These are phyloP conservation scores for Pristis pectinata DNA, from an alignment of 2,797 vertebrate genomes.

Conservation along the genomic window DNA sequence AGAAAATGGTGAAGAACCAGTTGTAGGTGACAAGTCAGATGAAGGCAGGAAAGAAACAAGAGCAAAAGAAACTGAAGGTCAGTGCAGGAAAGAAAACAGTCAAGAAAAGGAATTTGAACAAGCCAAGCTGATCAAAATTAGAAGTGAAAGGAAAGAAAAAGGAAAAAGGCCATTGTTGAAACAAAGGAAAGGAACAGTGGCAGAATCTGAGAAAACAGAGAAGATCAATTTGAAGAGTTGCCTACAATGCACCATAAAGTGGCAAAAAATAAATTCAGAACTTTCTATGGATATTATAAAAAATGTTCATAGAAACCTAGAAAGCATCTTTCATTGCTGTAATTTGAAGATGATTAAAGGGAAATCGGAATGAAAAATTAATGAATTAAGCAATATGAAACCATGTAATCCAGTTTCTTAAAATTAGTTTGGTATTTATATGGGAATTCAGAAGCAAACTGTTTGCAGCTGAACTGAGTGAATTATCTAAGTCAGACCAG, in stretches of 20 bases:
- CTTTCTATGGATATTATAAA: no score
- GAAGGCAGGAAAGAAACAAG: no score
- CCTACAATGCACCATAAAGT: no score
- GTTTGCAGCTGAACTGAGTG: background rate
- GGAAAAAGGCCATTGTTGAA: background rate
- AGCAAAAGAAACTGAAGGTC: background rate
- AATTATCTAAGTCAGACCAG: background rate
- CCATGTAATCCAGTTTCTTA: background rate
- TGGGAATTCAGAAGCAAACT: background rate
- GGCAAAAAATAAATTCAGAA: no score
- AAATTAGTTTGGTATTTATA: background rate
- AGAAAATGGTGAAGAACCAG: background rate
- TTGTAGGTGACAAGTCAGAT: background rate
- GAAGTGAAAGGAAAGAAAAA: no score
- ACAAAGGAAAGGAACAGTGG: background rate
- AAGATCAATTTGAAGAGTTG: background rate
- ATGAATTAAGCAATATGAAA: background rate
- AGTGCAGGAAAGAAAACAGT: background rate
- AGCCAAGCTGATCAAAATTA: background rate
- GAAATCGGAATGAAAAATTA: no score
- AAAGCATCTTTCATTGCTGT: no score
- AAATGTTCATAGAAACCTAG: no score
- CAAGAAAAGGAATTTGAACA: background rate
- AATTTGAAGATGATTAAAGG: no score
- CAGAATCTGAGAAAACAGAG: background rate